Evolutionary conservation across 2,888 invertebrate genomes (phyloP).

Genomic region (Chrysolina americana): DNA sequence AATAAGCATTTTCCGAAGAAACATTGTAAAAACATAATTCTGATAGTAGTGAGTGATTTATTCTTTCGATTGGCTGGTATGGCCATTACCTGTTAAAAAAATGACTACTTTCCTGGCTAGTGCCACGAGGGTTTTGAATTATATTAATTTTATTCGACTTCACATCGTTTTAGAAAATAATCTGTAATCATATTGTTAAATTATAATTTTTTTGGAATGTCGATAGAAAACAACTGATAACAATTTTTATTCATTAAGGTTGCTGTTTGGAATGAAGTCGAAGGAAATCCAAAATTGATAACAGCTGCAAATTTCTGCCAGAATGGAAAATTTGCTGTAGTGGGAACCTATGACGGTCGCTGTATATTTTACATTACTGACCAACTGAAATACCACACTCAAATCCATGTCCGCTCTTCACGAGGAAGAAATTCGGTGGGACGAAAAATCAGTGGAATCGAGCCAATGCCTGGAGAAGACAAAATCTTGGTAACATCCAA

Average conservation of each 20-base stretch:
- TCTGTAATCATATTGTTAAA: too few species aligned
- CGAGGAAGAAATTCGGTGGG: constrained; percentile 96
- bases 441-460: constrained; percentile 96
- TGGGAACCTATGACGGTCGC: constrained; percentile 98
- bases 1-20: too few species aligned
- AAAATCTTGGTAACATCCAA: constrained; percentile 98
- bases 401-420: constrained; percentile 95
- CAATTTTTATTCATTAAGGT: constrained; percentile 72
- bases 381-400: constrained; percentile 98
- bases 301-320: constrained; percentile 98
- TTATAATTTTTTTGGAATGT: not conserved
- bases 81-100: too few species aligned
- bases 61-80: too few species aligned
- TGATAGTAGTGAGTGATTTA: too few species aligned
- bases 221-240: not conserved
- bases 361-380: constrained; percentile 99
- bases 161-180: too few species aligned
- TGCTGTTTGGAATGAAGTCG: constrained; percentile 97
- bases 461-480: constrained; percentile 96
- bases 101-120: too few species aligned
- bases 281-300: constrained; percentile 94
- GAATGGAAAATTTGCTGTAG: constrained; percentile 98
- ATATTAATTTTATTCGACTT: too few species aligned
- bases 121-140: too few species aligned
- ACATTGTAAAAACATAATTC: too few species aligned